Evolutionary conservation across 2,888 invertebrate species (phyloP), one percentile per base, ranked within the genome.

Genomic region (Lasioglossum zephyrum): DNA sequence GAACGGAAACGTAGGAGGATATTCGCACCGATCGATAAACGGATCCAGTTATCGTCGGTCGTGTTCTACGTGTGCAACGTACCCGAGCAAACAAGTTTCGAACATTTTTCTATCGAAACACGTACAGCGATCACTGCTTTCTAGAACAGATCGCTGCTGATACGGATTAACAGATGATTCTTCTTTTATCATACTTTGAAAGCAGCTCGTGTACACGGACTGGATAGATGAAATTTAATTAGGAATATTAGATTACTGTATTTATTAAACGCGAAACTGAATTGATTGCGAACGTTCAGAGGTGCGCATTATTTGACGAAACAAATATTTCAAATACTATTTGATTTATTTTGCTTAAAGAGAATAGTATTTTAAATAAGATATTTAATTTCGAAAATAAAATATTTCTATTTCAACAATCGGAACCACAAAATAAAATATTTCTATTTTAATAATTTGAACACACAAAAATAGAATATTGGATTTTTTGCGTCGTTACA

Each of bases 1-100:
- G 87, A 80, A 87, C 77, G 81, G 77, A 86, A 86, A 66, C 31
- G 47, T 72, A 81, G 74, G 72, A 86, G 57, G 77, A 86, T 86
- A 75, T 74, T 80, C 69, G 69, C 13, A 49, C 49, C 74, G 53
- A 80, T 85, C 79, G 85, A 81, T 86, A 81, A 81, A 76, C 75
- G 18, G 72, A 53, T 72, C 36, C 39, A 44, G n/a, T 78, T 84
- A 75, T 63, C 60, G 73, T 63, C 44, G 18, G 53, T 53, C 41
- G 4, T 31, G 47, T 31, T 18, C 53, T 41, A 79, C 66, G 16
- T n/a, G n/a, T 16, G 22, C 47, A 66, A 31, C 66, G 22, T 31
- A 18, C 4, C 0, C 16, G 41, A 9, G 41, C 70, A n/a, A 70
- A 70, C 39, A n/a, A 41, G 39, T 70, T 41, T n/a, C 36, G 1